A percentile compares a stretch with the other conserved stretches of the same genome.
phyloP scores from a whole-genome alignment of 2,113 vertebrate genomes.

The Perca schrenkii region DNA sequence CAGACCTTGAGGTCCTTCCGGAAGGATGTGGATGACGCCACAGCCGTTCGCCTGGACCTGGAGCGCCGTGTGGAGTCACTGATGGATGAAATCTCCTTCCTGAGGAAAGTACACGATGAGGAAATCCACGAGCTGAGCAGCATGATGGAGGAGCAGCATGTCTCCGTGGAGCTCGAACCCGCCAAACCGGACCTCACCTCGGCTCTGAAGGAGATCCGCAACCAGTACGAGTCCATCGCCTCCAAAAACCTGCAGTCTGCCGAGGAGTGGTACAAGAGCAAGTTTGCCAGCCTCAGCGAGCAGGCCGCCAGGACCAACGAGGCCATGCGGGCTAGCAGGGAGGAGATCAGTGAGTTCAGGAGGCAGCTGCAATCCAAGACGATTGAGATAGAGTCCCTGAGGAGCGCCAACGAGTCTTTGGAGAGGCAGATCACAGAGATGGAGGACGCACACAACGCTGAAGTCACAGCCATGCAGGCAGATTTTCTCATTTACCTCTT shows the following conservation, averaged over 20 bases:
- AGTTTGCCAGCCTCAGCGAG: slow-evolving; percentile 89
- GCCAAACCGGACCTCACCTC: slow-evolving; percentile 89
- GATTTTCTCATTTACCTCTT: too few species aligned
- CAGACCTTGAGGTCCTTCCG: slow-evolving; percentile 83
- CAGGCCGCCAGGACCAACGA: slow-evolving; percentile 90
- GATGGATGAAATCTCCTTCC: slow-evolving; percentile 88
- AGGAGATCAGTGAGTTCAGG: slow-evolving; percentile 92
- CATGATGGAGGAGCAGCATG: slow-evolving; percentile 86
- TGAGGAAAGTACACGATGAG: slow-evolving; percentile 89
- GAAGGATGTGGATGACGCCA: slow-evolving; percentile 88
- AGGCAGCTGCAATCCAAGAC: slow-evolving; percentile 92
- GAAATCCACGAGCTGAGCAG: slow-evolving; percentile 89
- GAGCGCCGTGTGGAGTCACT: slow-evolving; percentile 89
- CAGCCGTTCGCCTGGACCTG: slow-evolving; percentile 85
- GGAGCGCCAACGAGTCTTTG: slow-evolving; percentile 91
- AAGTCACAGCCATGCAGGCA: slow-evolving; percentile 89
- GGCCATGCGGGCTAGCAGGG: slow-evolving; percentile 89
- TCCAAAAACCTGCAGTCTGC: slow-evolving; percentile 92
- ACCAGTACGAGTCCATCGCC: slow-evolving; percentile 90
- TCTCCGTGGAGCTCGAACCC: slow-evolving; percentile 83
- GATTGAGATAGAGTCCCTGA: slow-evolving; percentile 90
- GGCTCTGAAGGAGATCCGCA: slow-evolving; percentile 90
- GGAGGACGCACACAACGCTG: slow-evolving; percentile 88
- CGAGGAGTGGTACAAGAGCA: slow-evolving; percentile 92
- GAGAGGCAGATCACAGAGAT: slow-evolving; percentile 92